phyloP scores from a whole-genome alignment of 2,888 invertebrate genomes.

The Leucophenga montana region DNA sequence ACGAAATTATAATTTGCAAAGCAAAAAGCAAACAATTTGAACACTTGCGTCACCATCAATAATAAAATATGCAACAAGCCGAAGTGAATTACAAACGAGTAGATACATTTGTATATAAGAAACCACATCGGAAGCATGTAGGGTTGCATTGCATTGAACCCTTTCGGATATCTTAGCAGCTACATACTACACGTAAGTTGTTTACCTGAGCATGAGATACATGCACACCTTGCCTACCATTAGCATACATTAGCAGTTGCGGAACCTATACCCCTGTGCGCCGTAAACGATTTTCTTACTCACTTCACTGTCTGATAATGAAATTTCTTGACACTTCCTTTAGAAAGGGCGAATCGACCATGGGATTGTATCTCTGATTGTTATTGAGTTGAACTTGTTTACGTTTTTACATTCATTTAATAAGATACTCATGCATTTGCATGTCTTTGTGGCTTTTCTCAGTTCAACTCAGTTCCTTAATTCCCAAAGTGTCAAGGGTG shows the following conservation, averaged over 20 bases:
- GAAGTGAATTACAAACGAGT: neutral
- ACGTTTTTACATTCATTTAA: neutral
- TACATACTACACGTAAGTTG: no score
- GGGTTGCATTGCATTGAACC: slow-evolving; percentile 8
- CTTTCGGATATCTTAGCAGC: slow-evolving; percentile 3
- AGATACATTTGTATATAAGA: neutral
- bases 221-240: slow-evolving; percentile 62
- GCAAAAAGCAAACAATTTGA: neutral
- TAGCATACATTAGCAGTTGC: slow-evolving; percentile 57
- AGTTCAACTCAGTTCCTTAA: no score
- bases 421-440: neutral
- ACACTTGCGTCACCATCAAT: neutral
- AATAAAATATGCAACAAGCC: neutral
- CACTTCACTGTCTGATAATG: neutral
- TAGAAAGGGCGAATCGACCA: neutral
- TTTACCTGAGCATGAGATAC: slow-evolving; percentile 16
- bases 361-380: neutral
- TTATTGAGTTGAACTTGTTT: slow-evolving; percentile 2
- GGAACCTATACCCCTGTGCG: neutral
- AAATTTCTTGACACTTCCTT: slow-evolving; percentile 1
- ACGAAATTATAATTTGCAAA: slow-evolving; percentile 1
- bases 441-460: neutral
- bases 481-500: neutral
- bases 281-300: no score
- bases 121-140: neutral